A percentile compares a stretch with the other conserved stretches of the same genome.
Conservation (phyloP, 2,797 vertebrate species). For the Siniperca undulata region DNA sequence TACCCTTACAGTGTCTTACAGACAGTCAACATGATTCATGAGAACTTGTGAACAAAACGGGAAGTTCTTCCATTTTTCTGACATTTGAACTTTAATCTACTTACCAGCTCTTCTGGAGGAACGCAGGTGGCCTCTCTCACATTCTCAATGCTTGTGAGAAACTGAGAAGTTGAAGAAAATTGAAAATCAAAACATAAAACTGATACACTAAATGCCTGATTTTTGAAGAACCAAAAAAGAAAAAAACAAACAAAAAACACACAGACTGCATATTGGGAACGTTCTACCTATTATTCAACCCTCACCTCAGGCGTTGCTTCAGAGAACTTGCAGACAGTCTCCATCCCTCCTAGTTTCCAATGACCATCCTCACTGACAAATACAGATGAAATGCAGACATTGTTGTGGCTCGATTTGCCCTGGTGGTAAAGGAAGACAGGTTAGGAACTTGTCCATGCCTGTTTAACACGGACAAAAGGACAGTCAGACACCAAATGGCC, state of each 20-base stretch:
- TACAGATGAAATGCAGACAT: constrained; percentile 92
- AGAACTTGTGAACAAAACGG: neutral
- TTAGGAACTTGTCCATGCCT: neutral
- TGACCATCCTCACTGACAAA: constrained; percentile 98
- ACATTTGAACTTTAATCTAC: neutral
- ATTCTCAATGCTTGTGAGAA: constrained; percentile 88
- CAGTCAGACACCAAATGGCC: neutral
- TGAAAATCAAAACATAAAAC: constrained; percentile 8
- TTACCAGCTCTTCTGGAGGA: constrained; percentile 93
- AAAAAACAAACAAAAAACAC: neutral
- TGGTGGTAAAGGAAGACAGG: constrained; percentile 63
- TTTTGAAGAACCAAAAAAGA: neutral
- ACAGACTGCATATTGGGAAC: neutral
- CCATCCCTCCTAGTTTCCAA: constrained; percentile 99
- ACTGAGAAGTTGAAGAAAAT: constrained; percentile 80
- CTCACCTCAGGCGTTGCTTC: constrained; percentile 94
- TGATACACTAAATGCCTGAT: neutral
- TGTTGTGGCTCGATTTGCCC: constrained; percentile 98
- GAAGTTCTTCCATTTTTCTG: neutral
- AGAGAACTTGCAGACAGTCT: constrained; percentile 93
- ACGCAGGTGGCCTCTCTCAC: constrained; percentile 88
- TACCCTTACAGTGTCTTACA: too few relatives aligned
- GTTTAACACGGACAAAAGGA: neutral
- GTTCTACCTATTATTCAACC: neutral
- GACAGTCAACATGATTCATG: constrained; percentile 15